Conservation (phyloP, 2,113 vertebrate genomes). For the Indicator indicator region DNA sequence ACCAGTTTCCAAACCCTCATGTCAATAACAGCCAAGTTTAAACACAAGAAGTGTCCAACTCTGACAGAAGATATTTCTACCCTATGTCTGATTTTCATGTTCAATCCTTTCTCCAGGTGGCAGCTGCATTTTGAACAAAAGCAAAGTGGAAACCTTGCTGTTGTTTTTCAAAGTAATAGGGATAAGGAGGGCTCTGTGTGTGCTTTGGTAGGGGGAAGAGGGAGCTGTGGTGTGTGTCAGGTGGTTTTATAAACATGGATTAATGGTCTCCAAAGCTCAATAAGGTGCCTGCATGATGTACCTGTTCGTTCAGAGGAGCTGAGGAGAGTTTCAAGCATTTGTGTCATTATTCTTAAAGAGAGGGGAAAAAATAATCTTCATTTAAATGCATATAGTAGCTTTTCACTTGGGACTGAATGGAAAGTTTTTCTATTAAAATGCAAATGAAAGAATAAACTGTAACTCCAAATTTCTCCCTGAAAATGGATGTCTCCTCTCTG, state of each 20-base stretch:
- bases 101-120: background rate
- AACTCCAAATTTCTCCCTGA: slow-evolving; percentile 75
- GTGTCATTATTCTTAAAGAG: slow-evolving; percentile 68
- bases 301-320: slow-evolving; percentile 11
- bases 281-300: background rate
- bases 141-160: background rate
- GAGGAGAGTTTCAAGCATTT: slow-evolving; percentile 46
- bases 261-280: slow-evolving; percentile 49
- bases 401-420: slow-evolving; percentile 78
- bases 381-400: slow-evolving; percentile 84
- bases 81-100: background rate
- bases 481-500: slow-evolving; percentile 50
- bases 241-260: slow-evolving; percentile 29
- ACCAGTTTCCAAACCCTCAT: background rate
- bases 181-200: background rate
- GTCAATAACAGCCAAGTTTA: background rate
- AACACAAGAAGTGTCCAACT: background rate
- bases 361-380: slow-evolving; percentile 61
- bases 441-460: slow-evolving; percentile 82
- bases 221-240: background rate
- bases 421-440: slow-evolving; percentile 89
- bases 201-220: background rate
- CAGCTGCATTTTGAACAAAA: background rate
- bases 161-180: slow-evolving; percentile 6
- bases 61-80: background rate